phyloP scores from a whole-genome alignment of 1,140 invertebrate genomes.

The Scaptomyza pallida region DNA sequence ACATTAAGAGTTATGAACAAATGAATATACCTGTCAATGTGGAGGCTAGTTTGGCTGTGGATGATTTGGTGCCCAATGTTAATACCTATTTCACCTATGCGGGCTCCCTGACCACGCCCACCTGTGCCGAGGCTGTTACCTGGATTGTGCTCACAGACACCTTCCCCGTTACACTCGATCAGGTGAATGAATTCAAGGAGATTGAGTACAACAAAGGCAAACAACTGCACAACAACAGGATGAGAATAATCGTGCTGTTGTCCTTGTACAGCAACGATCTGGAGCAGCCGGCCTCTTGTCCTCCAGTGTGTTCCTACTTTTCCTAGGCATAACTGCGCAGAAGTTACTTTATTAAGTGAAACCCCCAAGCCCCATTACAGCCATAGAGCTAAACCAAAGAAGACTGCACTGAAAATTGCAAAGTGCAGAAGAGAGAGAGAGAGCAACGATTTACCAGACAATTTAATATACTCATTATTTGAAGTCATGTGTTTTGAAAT shows the following conservation, averaged over 20 bases:
- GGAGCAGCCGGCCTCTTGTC: constrained; percentile 15
- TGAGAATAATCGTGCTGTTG: constrained; percentile 76
- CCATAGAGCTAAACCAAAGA: constrained; percentile 69
- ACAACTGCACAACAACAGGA: constrained; percentile 84
- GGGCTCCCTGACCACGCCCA: constrained; percentile 91
- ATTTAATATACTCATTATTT: constrained; percentile 74
- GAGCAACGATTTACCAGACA: constrained; percentile 53
- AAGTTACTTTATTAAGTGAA: constrained; percentile 45
- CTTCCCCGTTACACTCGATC: constrained; percentile 86
- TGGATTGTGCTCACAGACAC: constrained; percentile 89
- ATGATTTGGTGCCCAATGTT: constrained; percentile 85
- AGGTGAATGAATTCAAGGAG: constrained; percentile 84
- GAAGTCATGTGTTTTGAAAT: constrained; percentile 26
- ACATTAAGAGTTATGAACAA: constrained; percentile 74
- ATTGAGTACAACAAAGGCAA: constrained; percentile 79
- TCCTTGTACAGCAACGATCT: constrained; percentile 54
- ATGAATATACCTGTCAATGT: constrained; percentile 85
- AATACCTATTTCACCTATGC: constrained; percentile 88
- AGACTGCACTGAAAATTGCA: constrained; percentile 35
- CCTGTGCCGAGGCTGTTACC: constrained; percentile 89
- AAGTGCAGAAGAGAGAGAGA: constrained; percentile 28
- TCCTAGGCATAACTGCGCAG: constrained; percentile 27
- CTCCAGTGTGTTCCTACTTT: constrained; percentile 22
- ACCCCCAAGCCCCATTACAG: not conserved
- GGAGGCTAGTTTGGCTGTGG: constrained; percentile 80